These are phyloP conservation scores for Myzus persicae DNA, from an alignment of 1,140 invertebrate species.

Conservation along the genomic window DNA sequence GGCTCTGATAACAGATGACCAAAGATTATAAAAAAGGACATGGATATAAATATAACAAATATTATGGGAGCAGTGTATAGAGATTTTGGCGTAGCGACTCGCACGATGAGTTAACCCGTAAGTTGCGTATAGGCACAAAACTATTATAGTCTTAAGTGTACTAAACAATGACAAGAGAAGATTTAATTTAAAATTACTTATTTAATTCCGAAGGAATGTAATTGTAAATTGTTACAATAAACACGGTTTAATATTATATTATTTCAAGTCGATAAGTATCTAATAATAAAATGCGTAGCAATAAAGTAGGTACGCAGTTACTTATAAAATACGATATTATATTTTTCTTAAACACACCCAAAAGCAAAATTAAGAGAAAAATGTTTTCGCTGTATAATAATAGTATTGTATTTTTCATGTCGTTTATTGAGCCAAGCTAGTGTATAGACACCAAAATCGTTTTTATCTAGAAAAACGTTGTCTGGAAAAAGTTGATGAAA, in stretches of 20 bases:
- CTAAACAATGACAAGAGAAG: neutral
- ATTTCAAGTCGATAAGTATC: neutral
- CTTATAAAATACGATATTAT: neutral
- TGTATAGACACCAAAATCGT: neutral
- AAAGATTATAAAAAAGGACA: constrained; percentile 13
- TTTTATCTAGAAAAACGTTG: neutral
- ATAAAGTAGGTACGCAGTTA: neutral
- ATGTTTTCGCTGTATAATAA: neutral
- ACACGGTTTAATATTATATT: neutral
- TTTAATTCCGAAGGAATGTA: neutral
- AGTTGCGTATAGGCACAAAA: neutral
- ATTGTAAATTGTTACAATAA: neutral
- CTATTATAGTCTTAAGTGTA: neutral
- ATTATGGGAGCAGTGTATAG: neutral
- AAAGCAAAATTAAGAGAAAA: neutral
- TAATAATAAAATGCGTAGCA: neutral
- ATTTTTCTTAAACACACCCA: neutral
- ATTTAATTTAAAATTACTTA: neutral
- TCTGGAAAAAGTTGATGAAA: too few relatives aligned
- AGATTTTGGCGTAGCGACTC: neutral
- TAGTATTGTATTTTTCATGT: neutral
- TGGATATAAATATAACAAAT: neutral
- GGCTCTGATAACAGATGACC: neutral
- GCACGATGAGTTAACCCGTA: neutral
- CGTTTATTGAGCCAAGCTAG: neutral